Base-by-base conservation (phyloP, 1,140 invertebrate species). In the Proales similis region DNA sequence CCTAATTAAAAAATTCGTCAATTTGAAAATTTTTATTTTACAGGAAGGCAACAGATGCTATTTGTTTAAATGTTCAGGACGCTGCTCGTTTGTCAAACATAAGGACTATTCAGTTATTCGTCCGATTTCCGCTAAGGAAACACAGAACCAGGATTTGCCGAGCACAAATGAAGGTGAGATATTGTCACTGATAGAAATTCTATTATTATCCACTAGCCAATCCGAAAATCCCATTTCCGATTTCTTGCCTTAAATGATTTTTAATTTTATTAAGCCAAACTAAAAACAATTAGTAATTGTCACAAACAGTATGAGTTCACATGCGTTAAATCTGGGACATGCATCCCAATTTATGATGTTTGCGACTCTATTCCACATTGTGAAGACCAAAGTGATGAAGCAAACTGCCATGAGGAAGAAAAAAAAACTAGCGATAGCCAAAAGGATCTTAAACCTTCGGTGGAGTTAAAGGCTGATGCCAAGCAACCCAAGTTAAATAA, bases 331-430 rank as follows among this genome's bases (percentile, higher is more conserved):
- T 45, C 9, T 11, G 36, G 32, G 26, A 24, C 43, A 17, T 60
- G 53, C 20, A 60, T 60, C 30, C 53, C 53, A 20, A 45, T 43
- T 0, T 60, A 60, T 60, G 53, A 60, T 26, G 53, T 60, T 17
- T 60, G 53, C 26, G 53, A 60, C 32, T 24, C 19, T 22, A 14
- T 60, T 0, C 7, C 7, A 12, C 53, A 60, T 42, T 60, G 53
- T 60, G 38, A 43, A 6, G 53, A 60, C 46, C 32, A 45, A 26
- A 17, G 39, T 20, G 53, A 60, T 26, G 53, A 60, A 32, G 14
- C 46, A 14, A 43, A 60, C 20, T 60, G 53, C 33, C 14, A 17
- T 19, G 14, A 38, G 17, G 6, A 14, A 6, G 30, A 24, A 32
- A 60, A 20, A 42, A 24, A 26, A 12, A 60, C 17, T 14, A 26